Conservation (phyloP, 2,113 vertebrate genomes). For the Deroptyus accipitrinus region DNA sequence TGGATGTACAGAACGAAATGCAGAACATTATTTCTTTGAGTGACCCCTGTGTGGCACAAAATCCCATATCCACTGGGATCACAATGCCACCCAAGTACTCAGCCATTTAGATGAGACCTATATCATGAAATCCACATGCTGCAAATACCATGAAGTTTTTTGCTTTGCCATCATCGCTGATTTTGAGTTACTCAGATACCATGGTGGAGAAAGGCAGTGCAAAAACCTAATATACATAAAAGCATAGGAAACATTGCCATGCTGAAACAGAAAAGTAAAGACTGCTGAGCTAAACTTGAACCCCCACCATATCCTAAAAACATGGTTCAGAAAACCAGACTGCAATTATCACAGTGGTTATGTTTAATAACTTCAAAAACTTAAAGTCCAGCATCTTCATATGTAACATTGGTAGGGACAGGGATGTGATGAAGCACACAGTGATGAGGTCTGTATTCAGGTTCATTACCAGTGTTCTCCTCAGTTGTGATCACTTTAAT, state of each 20-base stretch:
- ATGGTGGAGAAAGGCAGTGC: not conserved
- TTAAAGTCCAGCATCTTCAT: not conserved
- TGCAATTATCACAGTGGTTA: not conserved
- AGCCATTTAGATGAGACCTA: not conserved
- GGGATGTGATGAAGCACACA: not conserved
- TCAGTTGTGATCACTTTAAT: not conserved
- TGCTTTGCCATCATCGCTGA: not conserved
- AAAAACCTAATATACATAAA: not conserved
- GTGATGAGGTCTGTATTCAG: not conserved
- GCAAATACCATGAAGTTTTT: not conserved
- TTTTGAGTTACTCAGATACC: not conserved
- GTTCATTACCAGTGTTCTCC: not conserved
- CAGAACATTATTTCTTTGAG: not conserved
- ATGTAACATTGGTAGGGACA: not conserved
- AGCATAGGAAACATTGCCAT: not conserved
- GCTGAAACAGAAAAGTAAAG: not conserved
- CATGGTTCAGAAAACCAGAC: not conserved
- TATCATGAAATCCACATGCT: not conserved
- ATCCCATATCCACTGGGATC: not conserved
- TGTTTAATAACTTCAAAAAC: not conserved
- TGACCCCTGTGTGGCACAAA: not conserved
- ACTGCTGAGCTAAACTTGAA: not conserved
- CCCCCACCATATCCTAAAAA: not conserved
- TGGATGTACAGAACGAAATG: not conserved
- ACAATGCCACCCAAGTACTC: not conserved